phyloP scores from a whole-genome alignment of 2,113 vertebrate species.

The Sapajus apella region DNA sequence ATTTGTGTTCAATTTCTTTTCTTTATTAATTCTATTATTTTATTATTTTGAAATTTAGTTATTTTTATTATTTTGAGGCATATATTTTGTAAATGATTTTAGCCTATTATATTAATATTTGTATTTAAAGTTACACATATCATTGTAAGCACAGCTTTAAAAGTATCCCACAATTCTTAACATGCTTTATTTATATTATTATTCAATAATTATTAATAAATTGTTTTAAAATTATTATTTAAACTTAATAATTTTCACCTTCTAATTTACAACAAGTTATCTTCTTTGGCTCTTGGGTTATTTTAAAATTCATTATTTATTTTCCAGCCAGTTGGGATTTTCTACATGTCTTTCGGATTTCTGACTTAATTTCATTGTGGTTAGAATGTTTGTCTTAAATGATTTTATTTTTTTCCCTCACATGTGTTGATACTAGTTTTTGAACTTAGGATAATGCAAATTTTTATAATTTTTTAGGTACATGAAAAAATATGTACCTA shows the following conservation, averaged over 20 bases:
- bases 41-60: background rate
- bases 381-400: background rate
- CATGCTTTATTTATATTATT: background rate
- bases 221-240: background rate
- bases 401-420: background rate
- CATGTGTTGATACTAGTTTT: background rate
- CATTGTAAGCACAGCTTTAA: background rate
- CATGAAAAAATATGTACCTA: background rate
- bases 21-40: background rate
- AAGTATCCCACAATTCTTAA: background rate
- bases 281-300: background rate
- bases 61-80: background rate
- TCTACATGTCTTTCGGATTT: background rate
- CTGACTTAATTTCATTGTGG: background rate
- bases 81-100: slow-evolving; percentile 3
- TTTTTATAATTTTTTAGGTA: background rate
- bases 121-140: background rate
- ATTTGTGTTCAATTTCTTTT: background rate
- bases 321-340: background rate
- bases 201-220: background rate
- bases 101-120: background rate
- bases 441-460: background rate
- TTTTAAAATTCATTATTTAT: background rate
- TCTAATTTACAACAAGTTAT: background rate
- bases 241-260: slow-evolving; percentile 3